Percentiles rank a stretch among this genome's conserved stretches.
Evolutionary conservation across 30 jellyfish, hydroid and myxozoan species (phyloP).

Genomic region (Morbakka virulenta): DNA sequence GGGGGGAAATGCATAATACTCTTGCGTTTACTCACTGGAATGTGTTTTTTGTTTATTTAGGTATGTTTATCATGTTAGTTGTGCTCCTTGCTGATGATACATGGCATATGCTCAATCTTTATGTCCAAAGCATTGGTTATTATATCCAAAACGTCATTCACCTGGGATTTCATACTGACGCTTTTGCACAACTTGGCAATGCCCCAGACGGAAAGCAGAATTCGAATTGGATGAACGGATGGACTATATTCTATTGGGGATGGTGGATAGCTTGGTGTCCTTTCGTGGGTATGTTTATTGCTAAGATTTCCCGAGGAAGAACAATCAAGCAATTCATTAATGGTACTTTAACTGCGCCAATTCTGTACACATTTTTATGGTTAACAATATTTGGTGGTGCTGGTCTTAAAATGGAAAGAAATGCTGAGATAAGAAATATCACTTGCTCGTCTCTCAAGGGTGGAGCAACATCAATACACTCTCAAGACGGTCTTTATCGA

Average conservation of each 20-base stretch:
- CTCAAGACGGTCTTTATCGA: conserved; percentile 29
- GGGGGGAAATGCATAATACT: no score
- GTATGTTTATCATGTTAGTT: conserved; percentile 61
- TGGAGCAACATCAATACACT: conserved; percentile 40
- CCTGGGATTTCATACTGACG: conserved; percentile 94
- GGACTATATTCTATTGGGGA: conserved; percentile 98
- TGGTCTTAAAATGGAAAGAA: conserved; percentile 74
- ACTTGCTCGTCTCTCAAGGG: conserved; percentile 38
- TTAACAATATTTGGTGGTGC: conserved; percentile 90
- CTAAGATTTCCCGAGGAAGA: conserved; percentile 92
- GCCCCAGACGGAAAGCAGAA: conserved; percentile 84
- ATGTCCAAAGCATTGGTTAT: conserved; percentile 88
- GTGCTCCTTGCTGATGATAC: conserved; percentile 70
- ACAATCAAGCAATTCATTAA: conserved; percentile 81
- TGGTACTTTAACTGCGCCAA: conserved; percentile 83
- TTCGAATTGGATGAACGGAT: conserved; percentile 77
- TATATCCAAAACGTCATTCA: conserved; percentile 79
- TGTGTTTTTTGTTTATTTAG: conserved; percentile 19
- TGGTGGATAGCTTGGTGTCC: conserved; percentile 99
- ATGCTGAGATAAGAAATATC: conserved; percentile 67
- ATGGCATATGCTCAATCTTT: conserved; percentile 75
- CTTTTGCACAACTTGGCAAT: conserved; percentile 83
- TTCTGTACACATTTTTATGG: conserved; percentile 76
- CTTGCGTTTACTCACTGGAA: no score
- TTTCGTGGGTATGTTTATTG: conserved; percentile 94